These are phyloP conservation scores for Acrossocheilus fasciatus DNA, from an alignment of 2,797 vertebrate genomes.

Conservation along the genomic window DNA sequence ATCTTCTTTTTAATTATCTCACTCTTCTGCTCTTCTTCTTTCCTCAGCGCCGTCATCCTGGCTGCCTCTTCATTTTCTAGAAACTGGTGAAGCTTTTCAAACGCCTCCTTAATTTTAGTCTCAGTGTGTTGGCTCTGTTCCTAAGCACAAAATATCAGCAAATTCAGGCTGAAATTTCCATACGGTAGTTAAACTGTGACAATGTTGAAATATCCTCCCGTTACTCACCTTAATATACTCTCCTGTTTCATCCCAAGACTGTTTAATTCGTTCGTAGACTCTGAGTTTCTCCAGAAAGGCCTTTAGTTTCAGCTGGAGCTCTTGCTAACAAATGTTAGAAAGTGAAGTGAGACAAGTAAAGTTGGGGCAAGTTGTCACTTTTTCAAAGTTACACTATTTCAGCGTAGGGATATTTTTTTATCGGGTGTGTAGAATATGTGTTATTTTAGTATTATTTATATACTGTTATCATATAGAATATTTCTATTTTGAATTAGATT, in stretches of 20 bases:
- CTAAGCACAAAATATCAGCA: constrained; percentile 30
- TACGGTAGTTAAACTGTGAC: neutral
- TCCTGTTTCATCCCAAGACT: constrained; percentile 48
- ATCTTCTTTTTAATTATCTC: constrained; percentile 52
- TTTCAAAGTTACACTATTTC: no score
- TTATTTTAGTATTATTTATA: no score
- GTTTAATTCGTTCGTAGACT: constrained; percentile 43
- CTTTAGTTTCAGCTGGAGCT: constrained; percentile 52
- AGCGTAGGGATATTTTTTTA: no score
- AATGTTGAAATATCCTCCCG: neutral
- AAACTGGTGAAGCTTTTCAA: constrained; percentile 61
- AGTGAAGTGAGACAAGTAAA: neutral
- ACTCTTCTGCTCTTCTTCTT: constrained; percentile 53
- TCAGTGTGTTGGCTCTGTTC: constrained; percentile 51
- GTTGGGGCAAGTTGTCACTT: neutral
- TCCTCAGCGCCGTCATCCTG: constrained; percentile 46
- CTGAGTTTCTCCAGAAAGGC: constrained; percentile 48
- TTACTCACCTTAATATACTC: constrained; percentile 55
- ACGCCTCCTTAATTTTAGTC: constrained; percentile 46
- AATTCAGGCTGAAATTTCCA: neutral
- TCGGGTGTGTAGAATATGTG: no score
- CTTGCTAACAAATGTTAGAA: constrained; percentile 25
- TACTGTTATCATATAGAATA: no score
- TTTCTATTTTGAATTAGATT: neutral
- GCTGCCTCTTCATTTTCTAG: constrained; percentile 59